Conservation (phyloP, 2,888 invertebrate genomes). For the Sepioteuthis lessoniana region DNA sequence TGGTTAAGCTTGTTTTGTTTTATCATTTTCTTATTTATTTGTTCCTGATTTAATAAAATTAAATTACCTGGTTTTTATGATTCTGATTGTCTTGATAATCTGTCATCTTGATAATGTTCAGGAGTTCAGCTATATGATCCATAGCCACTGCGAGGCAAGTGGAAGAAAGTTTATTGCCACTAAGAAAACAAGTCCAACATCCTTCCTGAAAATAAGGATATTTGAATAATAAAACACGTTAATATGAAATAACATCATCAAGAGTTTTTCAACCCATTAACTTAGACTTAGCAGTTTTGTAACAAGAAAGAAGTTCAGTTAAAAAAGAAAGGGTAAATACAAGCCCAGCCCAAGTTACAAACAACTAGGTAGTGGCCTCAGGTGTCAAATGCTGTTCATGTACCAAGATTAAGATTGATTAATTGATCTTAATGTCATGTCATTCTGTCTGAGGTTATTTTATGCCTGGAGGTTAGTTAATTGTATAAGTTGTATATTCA, state of each 20-base stretch:
- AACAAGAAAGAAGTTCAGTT: too few relatives aligned
- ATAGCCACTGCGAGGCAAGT: background rate
- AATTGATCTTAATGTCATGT: too few relatives aligned
- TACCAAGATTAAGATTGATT: too few relatives aligned
- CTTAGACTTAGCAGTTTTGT: background rate
- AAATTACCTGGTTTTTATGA: background rate
- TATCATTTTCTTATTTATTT: too few relatives aligned
- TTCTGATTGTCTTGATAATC: background rate
- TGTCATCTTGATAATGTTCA: background rate
- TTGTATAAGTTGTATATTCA: too few relatives aligned
- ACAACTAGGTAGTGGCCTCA: too few relatives aligned
- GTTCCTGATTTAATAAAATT: background rate
- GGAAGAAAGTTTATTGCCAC: slow-evolving; percentile 37
- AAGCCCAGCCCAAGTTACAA: too few relatives aligned
- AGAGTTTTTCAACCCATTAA: background rate
- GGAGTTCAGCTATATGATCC: background rate
- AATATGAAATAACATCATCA: background rate
- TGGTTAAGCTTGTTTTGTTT: too few relatives aligned
- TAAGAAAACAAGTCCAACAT: slow-evolving; percentile 34
- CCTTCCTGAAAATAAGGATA: slow-evolving; percentile 34
- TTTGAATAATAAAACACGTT: background rate
- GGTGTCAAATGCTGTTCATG: background rate
- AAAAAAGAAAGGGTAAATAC: background rate
- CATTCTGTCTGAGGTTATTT: too few relatives aligned
- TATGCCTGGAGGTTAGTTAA: too few relatives aligned